Percentiles rank a stretch among this genome's conserved stretches.
These are phyloP conservation scores for Eleutherodactylus coqui DNA, from an alignment of 2,797 vertebrate species.

Conservation along the genomic window DNA sequence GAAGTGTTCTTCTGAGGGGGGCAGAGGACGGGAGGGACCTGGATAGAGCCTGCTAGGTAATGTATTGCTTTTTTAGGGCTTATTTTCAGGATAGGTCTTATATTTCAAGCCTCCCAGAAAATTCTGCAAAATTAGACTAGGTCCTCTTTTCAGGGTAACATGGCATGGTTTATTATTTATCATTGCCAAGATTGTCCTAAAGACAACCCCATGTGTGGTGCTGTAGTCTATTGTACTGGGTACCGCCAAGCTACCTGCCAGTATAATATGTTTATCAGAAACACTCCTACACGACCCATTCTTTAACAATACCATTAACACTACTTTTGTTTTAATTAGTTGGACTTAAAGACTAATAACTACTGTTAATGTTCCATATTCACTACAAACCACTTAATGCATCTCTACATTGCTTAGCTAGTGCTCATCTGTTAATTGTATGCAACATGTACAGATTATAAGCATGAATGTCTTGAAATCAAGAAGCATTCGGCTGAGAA, in stretches of 20 bases:
- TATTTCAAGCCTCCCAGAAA: no score
- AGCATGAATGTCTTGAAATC: slow-evolving; percentile 77
- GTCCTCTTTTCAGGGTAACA: no score
- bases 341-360: not conserved
- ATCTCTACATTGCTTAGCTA: slow-evolving; percentile 71
- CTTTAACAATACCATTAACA: not conserved
- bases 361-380: slow-evolving; percentile 22
- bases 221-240: no score
- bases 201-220: no score
- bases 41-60: no score
- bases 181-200: not conserved
- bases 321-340: not conserved
- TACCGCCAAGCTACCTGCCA: not conserved
- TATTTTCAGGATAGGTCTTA: no score
- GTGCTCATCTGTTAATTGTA: slow-evolving; percentile 69
- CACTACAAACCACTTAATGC: slow-evolving; percentile 57
- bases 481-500: slow-evolving; percentile 73
- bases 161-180: not conserved
- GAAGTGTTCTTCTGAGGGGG: no score
- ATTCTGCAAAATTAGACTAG: no score
- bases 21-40: no score
- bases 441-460: slow-evolving; percentile 72
- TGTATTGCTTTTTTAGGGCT: no score
- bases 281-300: not conserved
- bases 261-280: not conserved